Conservation (phyloP, 2,113 vertebrate species). For the Diadophis punctatus region DNA sequence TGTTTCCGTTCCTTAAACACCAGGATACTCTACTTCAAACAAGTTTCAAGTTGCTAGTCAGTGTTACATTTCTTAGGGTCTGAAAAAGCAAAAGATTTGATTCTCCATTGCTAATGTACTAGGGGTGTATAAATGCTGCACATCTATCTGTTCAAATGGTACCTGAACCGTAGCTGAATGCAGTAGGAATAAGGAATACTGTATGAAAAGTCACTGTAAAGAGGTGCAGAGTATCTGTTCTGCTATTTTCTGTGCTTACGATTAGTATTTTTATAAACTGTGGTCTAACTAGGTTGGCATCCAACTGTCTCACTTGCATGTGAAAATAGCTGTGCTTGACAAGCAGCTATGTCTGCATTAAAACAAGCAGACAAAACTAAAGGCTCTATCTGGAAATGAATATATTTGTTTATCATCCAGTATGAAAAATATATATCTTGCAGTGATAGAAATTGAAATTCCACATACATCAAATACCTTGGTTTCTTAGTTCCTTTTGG, state of each 20-base stretch:
- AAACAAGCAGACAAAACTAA: neutral
- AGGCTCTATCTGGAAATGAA: neutral
- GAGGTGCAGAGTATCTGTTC: neutral
- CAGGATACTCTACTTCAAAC: neutral
- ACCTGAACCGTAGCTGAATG: neutral
- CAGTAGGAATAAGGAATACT: neutral
- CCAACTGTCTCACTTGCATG: constrained; percentile 17
- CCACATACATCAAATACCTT: neutral
- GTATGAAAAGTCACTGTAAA: neutral
- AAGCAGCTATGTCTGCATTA: constrained; percentile 15
- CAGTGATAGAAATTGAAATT: neutral
- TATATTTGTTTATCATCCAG: neutral
- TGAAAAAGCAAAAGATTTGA: neutral
- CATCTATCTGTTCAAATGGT: neutral
- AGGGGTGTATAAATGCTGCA: neutral
- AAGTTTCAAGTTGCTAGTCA: neutral
- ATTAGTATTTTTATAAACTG: neutral
- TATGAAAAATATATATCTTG: neutral
- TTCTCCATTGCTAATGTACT: neutral
- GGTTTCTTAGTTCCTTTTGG: neutral
- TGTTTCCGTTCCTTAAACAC: neutral
- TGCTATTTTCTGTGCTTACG: neutral
- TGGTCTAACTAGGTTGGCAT: constrained; percentile 12
- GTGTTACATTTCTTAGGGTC: neutral
- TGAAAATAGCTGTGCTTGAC: constrained; percentile 5